These are phyloP conservation scores for Tupiocoris notatus DNA, from an alignment of 2,888 invertebrate species.

Conservation along the genomic window DNA sequence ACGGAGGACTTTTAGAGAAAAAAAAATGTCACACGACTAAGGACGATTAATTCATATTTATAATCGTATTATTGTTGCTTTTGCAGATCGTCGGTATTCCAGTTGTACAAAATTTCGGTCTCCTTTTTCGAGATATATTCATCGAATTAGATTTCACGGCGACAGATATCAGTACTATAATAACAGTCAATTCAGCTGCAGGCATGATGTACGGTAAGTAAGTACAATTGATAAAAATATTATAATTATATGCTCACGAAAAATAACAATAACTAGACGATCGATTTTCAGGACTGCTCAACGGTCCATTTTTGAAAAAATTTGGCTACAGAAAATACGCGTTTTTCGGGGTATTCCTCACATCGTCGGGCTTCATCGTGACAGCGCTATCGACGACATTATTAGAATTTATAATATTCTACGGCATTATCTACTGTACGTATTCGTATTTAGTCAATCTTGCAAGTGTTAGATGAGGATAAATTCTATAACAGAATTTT, in stretches of 20 bases:
- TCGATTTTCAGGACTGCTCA: constrained; percentile 55
- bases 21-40: no score
- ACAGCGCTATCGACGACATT: constrained; percentile 62
- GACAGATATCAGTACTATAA: constrained; percentile 63
- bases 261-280: background rate
- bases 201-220: constrained; percentile 57
- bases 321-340: constrained; percentile 68
- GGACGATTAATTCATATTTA: no score
- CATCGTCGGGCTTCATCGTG: constrained; percentile 61
- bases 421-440: constrained; percentile 70
- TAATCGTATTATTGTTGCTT: no score
- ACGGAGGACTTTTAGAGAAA: no score
- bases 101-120: constrained; percentile 65
- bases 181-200: constrained; percentile 66
- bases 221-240: background rate
- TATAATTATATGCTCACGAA: background rate
- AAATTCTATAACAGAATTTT: background rate
- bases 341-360: constrained; percentile 59
- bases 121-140: constrained; percentile 66
- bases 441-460: constrained; percentile 48
- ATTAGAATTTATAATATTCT: constrained; percentile 62
- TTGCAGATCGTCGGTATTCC: constrained; percentile 66
- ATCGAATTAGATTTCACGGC: constrained; percentile 60
- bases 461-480: background rate
- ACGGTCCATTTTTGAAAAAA: constrained; percentile 62